These are phyloP conservation scores for Unio delphinus DNA, from an alignment of 2,888 invertebrate genomes.

Conservation along the genomic window DNA sequence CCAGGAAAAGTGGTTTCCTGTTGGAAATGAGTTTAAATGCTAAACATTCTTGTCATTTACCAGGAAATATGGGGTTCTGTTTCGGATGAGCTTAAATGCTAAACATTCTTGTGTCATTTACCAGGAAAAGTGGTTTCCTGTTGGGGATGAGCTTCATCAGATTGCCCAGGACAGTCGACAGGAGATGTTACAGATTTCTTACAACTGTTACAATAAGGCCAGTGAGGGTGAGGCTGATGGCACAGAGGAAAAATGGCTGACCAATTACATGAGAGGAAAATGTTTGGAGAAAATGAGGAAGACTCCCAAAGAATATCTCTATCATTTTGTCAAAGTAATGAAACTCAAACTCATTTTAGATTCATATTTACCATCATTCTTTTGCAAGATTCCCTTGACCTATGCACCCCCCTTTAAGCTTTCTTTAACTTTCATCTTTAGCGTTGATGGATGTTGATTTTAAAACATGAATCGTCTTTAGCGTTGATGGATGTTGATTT, in stretches of 20 bases:
- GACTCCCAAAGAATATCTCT: slow-evolving; percentile 82
- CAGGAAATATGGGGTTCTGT: no score
- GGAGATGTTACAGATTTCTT: slow-evolving; percentile 84
- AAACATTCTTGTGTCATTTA: slow-evolving; percentile 20
- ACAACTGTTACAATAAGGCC: slow-evolving; percentile 80
- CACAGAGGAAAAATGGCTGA: slow-evolving; percentile 91
- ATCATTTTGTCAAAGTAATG: slow-evolving; percentile 83
- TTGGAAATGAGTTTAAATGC: slow-evolving; percentile 70
- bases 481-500: no score
- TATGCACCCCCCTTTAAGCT: no score
- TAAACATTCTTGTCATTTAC: no score
- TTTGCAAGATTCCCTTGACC: neutral
- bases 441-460: no score
- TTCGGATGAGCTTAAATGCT: no score
- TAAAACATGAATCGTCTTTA: no score
- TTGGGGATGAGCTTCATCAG: slow-evolving; percentile 74
- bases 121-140: slow-evolving; percentile 65
- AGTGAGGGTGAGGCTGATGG: slow-evolving; percentile 72
- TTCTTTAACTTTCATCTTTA: no score
- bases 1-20: slow-evolving; percentile 65
- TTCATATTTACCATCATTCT: neutral
- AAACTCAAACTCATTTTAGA: no score
- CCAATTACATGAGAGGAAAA: slow-evolving; percentile 96
- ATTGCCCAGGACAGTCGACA: slow-evolving; percentile 84
- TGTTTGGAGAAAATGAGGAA: slow-evolving; percentile 89